Conservation (phyloP, 2,797 vertebrate genomes). For the Scarus forsteni region DNA sequence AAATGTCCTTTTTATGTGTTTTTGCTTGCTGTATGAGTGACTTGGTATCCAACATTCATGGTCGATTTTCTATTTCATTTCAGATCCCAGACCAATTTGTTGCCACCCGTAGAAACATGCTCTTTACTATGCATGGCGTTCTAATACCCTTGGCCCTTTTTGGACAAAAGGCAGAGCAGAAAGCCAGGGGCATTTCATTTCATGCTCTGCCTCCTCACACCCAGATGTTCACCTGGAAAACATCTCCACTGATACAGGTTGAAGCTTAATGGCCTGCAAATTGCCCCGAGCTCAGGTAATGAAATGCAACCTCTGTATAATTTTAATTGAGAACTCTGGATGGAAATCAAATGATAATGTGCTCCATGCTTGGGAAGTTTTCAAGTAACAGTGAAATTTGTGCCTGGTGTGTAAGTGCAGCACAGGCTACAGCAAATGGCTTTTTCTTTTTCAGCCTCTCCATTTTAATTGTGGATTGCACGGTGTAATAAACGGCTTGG, state of each 20-base stretch:
- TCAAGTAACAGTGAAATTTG: slow-evolving; percentile 81
- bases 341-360: slow-evolving; percentile 86
- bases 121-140: slow-evolving; percentile 75
- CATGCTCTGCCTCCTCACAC: slow-evolving; percentile 85
- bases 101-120: slow-evolving; percentile 64
- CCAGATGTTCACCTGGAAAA: slow-evolving; percentile 89
- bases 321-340: slow-evolving; percentile 88
- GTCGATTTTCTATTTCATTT: slow-evolving; percentile 73
- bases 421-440: slow-evolving; percentile 66
- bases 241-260: slow-evolving; percentile 85
- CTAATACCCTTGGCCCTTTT: slow-evolving; percentile 78
- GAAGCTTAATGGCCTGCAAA: slow-evolving; percentile 85
- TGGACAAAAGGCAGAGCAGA: slow-evolving; percentile 80
- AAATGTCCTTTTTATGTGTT: slow-evolving; percentile 15
- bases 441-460: slow-evolving; percentile 67
- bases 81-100: slow-evolving; percentile 71
- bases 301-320: slow-evolving; percentile 87
- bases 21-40: slow-evolving; percentile 43
- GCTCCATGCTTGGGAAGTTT: slow-evolving; percentile 82
- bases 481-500: slow-evolving; percentile 78
- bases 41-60: slow-evolving; percentile 48
- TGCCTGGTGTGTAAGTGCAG: slow-evolving; percentile 77
- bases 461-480: slow-evolving; percentile 82
- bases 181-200: slow-evolving; percentile 84
- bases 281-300: slow-evolving; percentile 84